Evolutionary conservation across 1,140 invertebrate species (phyloP), one percentile per base, ranked within the genome.

Genomic region (Aphidius ervi): DNA sequence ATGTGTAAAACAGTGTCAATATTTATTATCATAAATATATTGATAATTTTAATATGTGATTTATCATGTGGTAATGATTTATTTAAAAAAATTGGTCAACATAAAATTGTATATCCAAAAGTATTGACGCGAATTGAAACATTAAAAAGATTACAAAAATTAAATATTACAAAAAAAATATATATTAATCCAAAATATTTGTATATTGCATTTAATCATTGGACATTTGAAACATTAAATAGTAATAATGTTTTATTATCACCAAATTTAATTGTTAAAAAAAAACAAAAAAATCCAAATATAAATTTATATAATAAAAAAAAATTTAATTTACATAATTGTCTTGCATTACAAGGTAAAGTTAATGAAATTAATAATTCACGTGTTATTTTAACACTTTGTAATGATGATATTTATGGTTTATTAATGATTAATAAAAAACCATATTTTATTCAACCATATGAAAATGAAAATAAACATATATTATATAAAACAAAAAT

Each of bases 381-480:
- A 41, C 9, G 4, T 40, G 46, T 50, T 16, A 10, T 23, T 9
- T 9, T 58, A 4, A 58, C 56, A 16, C 20, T 58, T 16, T 58
- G 56, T 6, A 40, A 49, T 16, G 42, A 58, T 20, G 31, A 58
- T 9, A 47, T 48, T 16, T 58, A 46, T 10, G 56, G 56, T 9
- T 47, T 58, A 4, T 5, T 58, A 9, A 49, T 8, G 40, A 9
- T 58, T 10, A 20, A 49, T 9, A 31, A 46, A 4, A 48, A 58
- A 8, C 43, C 37, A 6, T 58, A 42, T 41, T 58, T 58, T 31
- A 37, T 58, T 40, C 56, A 58, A 37, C 56, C 56, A 3, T 40
- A 6, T 20, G 37, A 49, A 7, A 41, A 8, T 23, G 37, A 58
- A 23, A 40, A 40, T 0, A n/a, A 47, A 20, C 56, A 58, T 49